A percentile compares a stretch with the other conserved stretches of the same genome.
phyloP scores from a whole-genome alignment of 2,797 vertebrate genomes.

The Crenichthys baileyi region DNA sequence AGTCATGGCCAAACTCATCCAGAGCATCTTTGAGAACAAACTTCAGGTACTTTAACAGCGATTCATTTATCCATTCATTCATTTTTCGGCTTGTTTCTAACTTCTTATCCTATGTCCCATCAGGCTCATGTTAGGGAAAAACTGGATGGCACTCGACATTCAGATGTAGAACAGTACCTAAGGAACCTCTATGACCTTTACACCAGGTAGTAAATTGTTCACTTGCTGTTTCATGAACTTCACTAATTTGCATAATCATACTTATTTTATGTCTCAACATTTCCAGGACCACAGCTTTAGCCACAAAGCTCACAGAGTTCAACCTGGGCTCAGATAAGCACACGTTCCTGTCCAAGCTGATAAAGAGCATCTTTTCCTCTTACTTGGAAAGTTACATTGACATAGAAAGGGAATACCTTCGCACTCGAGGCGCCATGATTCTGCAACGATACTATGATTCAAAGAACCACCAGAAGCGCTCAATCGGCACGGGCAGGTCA shows the following conservation, averaged over 20 bases:
- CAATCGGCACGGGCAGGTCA: constrained; percentile 93
- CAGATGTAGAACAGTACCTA: constrained; percentile 96
- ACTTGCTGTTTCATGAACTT: background rate
- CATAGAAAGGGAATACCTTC: constrained; percentile 95
- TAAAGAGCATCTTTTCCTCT: constrained; percentile 97
- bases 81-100: background rate
- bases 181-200: constrained; percentile 98
- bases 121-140: constrained; percentile 92
- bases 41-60: constrained; percentile 87
- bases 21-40: constrained; percentile 97
- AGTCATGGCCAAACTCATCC: constrained; percentile 97
- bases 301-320: constrained; percentile 95
- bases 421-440: constrained; percentile 91
- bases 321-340: constrained; percentile 99
- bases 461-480: constrained; percentile 98
- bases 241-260: background rate
- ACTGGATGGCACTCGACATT: constrained; percentile 91
- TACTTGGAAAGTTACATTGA: constrained; percentile 99
- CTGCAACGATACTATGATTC: constrained; percentile 99
- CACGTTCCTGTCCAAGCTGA: constrained; percentile 98
- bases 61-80: background rate
- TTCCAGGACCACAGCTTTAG: constrained; percentile 90
- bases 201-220: constrained; percentile 83
- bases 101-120: constrained; percentile 31
- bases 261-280: constrained; percentile 16